Percentiles rank a stretch among this genome's conserved stretches.
phyloP scores from a whole-genome alignment of 2,888 invertebrate species.

The Aphrophora alni region DNA sequence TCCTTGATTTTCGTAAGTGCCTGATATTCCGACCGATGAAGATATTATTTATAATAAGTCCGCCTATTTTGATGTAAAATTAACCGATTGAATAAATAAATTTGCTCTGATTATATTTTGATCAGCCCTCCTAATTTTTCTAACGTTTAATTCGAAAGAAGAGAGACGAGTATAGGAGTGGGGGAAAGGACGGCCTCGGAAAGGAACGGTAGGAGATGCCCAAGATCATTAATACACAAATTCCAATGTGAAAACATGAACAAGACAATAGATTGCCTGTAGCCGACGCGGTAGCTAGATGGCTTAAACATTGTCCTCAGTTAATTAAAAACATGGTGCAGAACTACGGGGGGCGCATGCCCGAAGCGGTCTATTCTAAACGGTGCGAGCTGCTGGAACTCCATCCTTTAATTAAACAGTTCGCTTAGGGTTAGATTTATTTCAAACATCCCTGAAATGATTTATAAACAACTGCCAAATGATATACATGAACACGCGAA shows the following conservation, averaged over 20 bases:
- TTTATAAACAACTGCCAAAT: not conserved
- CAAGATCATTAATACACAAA: constrained; percentile 31
- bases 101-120: too few relatives aligned
- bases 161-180: not conserved
- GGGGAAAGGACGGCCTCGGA: not conserved
- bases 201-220: constrained; percentile 6
- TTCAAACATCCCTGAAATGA: too few relatives aligned
- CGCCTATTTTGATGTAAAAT: too few relatives aligned
- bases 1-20: too few relatives aligned
- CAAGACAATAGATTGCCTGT: constrained; percentile 33
- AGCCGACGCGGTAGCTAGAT: constrained; percentile 31
- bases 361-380: not conserved
- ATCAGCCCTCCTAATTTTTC: too few relatives aligned
- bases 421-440: too few relatives aligned
- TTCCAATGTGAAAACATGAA: constrained; percentile 34
- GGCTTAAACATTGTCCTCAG: constrained; percentile 37
- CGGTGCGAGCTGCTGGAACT: not conserved
- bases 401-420: too few relatives aligned
- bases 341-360: constrained; percentile 10
- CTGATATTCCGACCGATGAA: too few relatives aligned
- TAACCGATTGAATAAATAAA: too few relatives aligned
- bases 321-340: constrained; percentile 35
- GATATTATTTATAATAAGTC: too few relatives aligned
- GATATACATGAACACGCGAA: too few relatives aligned
- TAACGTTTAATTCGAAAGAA: too few relatives aligned